Evolutionary conservation across 1,140 invertebrate genomes (phyloP).

Genomic region (Nixonia krombeini): DNA sequence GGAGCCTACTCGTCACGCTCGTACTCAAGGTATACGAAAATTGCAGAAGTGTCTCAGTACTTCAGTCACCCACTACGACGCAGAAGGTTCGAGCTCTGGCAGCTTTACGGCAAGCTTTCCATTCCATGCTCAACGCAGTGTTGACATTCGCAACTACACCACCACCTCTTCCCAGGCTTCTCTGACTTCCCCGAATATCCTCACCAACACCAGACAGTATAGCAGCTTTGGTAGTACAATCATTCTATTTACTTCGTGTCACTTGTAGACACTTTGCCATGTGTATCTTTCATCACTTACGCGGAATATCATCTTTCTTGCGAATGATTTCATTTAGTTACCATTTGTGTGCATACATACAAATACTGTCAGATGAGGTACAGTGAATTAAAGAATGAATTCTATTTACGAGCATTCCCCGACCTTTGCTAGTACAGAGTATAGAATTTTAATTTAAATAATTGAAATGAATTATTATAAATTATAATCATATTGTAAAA

Average conservation of each 20-base stretch:
- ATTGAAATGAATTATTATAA: too few species aligned
- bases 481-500: too few species aligned
- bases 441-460: too few species aligned
- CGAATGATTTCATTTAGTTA: neutral
- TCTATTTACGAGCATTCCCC: too few species aligned
- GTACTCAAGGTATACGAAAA: slow-evolving; percentile 91
- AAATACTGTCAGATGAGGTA: neutral
- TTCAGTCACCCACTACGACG: slow-evolving; percentile 81
- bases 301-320: slow-evolving; percentile 20
- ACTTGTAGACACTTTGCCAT: slow-evolving; percentile 38
- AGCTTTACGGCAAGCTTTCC: slow-evolving; percentile 69
- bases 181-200: slow-evolving; percentile 68
- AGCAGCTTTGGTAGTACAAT: slow-evolving; percentile 90
- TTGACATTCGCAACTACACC: slow-evolving; percentile 69
- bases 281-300: slow-evolving; percentile 31
- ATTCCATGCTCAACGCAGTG: slow-evolving; percentile 73
- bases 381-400: too few species aligned
- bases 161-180: slow-evolving; percentile 64
- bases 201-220: slow-evolving; percentile 84
- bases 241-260: slow-evolving; percentile 47
- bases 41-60: slow-evolving; percentile 87
- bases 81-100: slow-evolving; percentile 60
- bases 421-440: too few species aligned
- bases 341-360: too few species aligned
- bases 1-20: slow-evolving; percentile 75